These are phyloP conservation scores for Mormyrus iriodes DNA, from an alignment of 2,113 vertebrate genomes.

Conservation along the genomic window DNA sequence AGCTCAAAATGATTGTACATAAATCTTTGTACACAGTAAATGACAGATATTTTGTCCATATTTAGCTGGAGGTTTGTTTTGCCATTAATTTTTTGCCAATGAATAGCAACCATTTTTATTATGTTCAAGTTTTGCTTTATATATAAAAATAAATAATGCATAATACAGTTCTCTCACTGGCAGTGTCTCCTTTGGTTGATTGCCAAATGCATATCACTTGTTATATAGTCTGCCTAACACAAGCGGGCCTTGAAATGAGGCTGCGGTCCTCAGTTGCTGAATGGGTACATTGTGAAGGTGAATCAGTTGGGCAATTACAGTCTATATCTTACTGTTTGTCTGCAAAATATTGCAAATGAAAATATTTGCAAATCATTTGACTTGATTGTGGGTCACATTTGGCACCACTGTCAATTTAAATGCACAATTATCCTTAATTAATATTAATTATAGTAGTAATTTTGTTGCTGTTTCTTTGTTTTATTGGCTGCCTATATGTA, in stretches of 20 bases:
- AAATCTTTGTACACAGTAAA: neutral
- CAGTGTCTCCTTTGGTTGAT: neutral
- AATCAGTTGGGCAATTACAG: neutral
- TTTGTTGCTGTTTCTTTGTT: neutral
- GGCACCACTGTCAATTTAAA: neutral
- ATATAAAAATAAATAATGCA: neutral
- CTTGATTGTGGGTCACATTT: neutral
- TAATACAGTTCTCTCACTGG: neutral
- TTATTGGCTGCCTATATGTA: neutral
- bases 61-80: neutral
- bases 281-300: neutral
- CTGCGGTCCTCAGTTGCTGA: neutral
- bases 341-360: neutral
- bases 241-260: neutral
- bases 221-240: neutral
- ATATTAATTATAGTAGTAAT: neutral
- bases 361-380: neutral
- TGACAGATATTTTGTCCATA: neutral
- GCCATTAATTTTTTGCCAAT: neutral
- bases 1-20: neutral
- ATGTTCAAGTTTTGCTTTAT: neutral
- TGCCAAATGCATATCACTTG: neutral
- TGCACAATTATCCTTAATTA: neutral
- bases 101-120: neutral
- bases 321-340: neutral